Percentiles rank a stretch among this genome's conserved stretches.
Conservation (phyloP, 2,113 vertebrate genomes). For the Poecile atricapillus region DNA sequence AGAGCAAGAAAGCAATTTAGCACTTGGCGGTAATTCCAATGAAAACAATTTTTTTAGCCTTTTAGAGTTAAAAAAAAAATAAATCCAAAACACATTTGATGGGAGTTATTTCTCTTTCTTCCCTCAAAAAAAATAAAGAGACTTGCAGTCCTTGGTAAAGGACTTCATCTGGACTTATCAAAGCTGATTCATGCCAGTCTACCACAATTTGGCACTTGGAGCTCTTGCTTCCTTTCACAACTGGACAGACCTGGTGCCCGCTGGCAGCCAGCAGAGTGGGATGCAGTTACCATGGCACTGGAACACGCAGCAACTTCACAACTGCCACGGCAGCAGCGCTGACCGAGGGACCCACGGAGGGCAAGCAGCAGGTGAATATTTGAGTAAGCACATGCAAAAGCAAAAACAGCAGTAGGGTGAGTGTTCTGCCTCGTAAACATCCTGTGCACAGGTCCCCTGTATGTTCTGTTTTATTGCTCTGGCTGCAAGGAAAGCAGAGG, state of each 20-base stretch:
- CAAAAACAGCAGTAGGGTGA: neutral
- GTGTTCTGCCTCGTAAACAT: neutral
- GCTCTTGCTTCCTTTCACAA: neutral
- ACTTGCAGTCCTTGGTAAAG: neutral
- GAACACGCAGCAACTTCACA: neutral
- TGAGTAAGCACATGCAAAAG: neutral
- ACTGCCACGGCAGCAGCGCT: neutral
- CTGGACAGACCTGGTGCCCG: neutral
- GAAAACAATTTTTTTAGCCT: neutral
- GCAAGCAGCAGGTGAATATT: neutral
- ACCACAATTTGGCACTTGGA: neutral
- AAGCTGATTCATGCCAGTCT: neutral
- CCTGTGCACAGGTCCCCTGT: neutral
- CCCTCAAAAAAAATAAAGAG: neutral
- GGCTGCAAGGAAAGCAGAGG: neutral
- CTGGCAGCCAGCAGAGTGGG: neutral
- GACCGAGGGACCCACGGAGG: neutral
- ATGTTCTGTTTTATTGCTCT: neutral
- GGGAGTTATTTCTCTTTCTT: neutral
- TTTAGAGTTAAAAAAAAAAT: neutral
- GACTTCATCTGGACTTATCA: neutral
- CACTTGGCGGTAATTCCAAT: neutral
- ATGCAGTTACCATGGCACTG: constrained; percentile 53
- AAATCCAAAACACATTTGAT: neutral
- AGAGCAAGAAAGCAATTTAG: neutral